Conservation (phyloP, 64 coral and sea anemone genomes). For the Dendronephthya gigantea region DNA sequence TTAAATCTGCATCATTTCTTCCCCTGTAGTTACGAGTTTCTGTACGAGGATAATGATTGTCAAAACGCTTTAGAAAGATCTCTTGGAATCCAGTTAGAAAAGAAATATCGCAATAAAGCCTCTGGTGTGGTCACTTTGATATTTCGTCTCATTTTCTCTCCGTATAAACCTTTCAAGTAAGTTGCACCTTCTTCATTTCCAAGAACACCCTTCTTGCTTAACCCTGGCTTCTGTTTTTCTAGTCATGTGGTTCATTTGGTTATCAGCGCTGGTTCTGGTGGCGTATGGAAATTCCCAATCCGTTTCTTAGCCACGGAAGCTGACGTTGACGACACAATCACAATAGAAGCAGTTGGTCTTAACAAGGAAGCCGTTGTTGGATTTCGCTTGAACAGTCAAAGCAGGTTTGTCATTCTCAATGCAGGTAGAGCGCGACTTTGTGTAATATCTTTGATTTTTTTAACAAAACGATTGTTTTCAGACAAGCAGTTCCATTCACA, state of each 20-base stretch:
- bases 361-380: conserved; percentile 81
- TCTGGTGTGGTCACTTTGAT: conserved; percentile 81
- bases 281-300: conserved; percentile 86
- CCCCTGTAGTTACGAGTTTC: conserved; percentile 85
- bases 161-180: conserved; percentile 97
- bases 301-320: conserved; percentile 67
- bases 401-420: too few species aligned
- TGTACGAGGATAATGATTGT: conserved; percentile 66
- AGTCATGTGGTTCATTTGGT: conserved; percentile 73
- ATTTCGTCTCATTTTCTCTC: conserved; percentile 86
- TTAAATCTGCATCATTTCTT: neutral
- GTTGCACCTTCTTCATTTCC: neutral
- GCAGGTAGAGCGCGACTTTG: too few species aligned
- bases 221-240: neutral
- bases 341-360: conserved; percentile 78
- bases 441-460: too few species aligned
- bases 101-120: conserved; percentile 77
- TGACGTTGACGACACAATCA: conserved; percentile 82
- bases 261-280: conserved; percentile 63
- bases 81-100: conserved; percentile 65
- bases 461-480: too few species aligned
- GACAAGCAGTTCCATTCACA: conserved; percentile 60
- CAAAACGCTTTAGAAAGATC: conserved; percentile 85
- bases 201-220: neutral
- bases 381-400: conserved; percentile 80